Evolutionary conservation across 2,888 invertebrate genomes (phyloP).

Genomic region (Erebia palarica): DNA sequence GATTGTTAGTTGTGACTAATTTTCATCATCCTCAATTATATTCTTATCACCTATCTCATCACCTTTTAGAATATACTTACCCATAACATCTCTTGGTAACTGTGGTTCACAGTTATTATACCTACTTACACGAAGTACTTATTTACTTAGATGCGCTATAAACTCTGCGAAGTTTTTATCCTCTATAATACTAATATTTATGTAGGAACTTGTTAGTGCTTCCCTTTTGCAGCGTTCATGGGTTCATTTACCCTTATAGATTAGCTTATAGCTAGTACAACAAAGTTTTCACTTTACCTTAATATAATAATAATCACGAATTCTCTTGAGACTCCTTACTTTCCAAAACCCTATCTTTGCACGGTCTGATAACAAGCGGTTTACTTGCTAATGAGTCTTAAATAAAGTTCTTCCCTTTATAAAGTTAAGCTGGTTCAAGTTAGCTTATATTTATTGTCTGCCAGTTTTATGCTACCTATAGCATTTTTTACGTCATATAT

Average conservation of each 20-base stretch:
- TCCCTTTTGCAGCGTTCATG: background rate
- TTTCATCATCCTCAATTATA: no score
- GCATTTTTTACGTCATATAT: no score
- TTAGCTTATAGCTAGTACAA: background rate
- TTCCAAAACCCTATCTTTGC: background rate
- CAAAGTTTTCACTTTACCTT: conserved; percentile 1
- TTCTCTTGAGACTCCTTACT: background rate
- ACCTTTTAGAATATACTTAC: no score
- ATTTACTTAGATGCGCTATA: background rate
- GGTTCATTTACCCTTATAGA: conserved; percentile 8
- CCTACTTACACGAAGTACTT: no score
- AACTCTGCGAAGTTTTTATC: background rate
- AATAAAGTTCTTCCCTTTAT: no score
- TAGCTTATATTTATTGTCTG: no score
- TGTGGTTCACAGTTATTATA: no score
- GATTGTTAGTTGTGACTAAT: no score
- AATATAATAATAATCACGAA: background rate
- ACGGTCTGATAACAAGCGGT: background rate
- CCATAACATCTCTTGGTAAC: no score
- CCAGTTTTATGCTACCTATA: no score
- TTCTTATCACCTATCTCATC: no score
- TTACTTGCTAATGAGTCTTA: background rate
- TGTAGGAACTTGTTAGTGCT: background rate
- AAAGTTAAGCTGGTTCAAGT: no score
- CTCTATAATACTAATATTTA: background rate